These are phyloP conservation scores for Ephydatia muelleri DNA, from an alignment of 37 sponge, comb jelly and placozoan genomes.

Conservation along the genomic window DNA sequence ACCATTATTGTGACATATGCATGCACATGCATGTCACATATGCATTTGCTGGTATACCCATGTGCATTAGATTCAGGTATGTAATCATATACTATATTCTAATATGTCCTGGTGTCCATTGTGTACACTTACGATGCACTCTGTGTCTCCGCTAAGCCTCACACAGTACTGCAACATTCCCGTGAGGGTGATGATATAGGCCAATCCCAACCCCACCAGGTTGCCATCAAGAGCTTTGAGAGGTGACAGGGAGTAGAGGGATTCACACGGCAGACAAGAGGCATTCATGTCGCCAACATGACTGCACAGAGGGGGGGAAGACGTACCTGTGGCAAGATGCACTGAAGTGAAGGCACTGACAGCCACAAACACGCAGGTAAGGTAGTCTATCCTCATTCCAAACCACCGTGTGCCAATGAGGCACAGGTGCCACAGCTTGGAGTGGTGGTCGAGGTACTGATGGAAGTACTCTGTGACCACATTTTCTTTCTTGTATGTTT, in stretches of 20 bases:
- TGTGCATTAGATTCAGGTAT: too few relatives aligned
- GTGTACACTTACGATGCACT: conserved; percentile 61
- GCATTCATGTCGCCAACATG: too few relatives aligned
- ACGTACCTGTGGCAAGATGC: conserved; percentile 38
- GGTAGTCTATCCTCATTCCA: conserved; percentile 67
- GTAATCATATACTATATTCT: too few relatives aligned
- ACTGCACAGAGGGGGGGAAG: too few relatives aligned
- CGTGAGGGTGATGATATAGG: conserved; percentile 65
- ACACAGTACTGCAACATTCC: conserved; percentile 82
- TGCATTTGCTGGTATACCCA: too few relatives aligned
- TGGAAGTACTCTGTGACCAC: conserved; percentile 38
- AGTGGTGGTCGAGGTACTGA: conserved; percentile 49
- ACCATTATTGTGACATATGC: too few relatives aligned
- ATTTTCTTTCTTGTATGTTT: conserved; percentile 39
- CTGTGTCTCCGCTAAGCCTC: conserved; percentile 79
- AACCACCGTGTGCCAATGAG: conserved; percentile 68
- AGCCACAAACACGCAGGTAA: conserved; percentile 47
- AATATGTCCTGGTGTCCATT: too few relatives aligned
- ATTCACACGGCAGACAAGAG: background rate
- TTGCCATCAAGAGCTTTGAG: conserved; percentile 38
- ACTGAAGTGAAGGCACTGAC: conserved; percentile 61
- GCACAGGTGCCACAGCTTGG: conserved; percentile 65
- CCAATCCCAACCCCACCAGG: conserved; percentile 68
- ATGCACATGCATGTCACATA: too few relatives aligned
- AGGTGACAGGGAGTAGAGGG: background rate